These are phyloP conservation scores for Mesorhabditis spiculigera DNA, from an alignment of 2,888 invertebrate genomes.

Conservation along the genomic window DNA sequence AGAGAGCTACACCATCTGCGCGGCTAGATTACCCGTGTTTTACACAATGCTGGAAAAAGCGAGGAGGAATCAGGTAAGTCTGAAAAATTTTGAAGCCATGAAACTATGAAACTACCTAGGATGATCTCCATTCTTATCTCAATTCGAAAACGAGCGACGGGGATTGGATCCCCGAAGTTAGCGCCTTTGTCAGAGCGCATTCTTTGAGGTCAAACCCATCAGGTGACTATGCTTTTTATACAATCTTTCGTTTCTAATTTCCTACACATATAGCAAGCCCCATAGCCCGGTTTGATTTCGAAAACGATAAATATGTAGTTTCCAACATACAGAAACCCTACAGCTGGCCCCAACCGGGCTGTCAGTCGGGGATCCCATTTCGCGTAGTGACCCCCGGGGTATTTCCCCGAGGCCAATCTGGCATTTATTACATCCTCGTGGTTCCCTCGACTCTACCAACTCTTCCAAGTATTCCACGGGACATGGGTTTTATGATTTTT, in stretches of 20 bases:
- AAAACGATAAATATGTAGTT: neutral
- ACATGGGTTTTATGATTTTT: too few relatives aligned
- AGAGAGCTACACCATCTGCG: neutral
- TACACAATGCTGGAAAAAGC: neutral
- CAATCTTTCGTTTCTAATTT: too few relatives aligned
- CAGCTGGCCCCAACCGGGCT: neutral
- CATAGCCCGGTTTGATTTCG: too few relatives aligned
- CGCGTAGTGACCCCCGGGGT: neutral
- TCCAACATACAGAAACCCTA: neutral
- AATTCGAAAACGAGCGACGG: conserved; percentile 6
- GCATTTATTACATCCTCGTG: neutral
- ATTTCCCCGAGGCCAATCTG: neutral
- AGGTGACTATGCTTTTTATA: neutral
- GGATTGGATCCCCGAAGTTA: neutral
- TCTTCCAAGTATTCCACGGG: too few relatives aligned
- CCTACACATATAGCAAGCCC: too few relatives aligned
- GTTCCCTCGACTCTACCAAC: too few relatives aligned
- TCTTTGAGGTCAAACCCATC: conserved; percentile 4
- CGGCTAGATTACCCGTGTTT: neutral
- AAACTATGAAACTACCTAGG: neutral
- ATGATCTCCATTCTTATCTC: neutral
- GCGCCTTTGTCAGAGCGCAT: neutral
- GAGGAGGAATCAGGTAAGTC: neutral
- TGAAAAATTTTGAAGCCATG: too few relatives aligned
- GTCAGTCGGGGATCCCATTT: neutral